A percentile compares a stretch with the other conserved stretches of the same genome.
Conservation (phyloP, 2,797 vertebrate genomes). For the Notolabrus celidotus region DNA sequence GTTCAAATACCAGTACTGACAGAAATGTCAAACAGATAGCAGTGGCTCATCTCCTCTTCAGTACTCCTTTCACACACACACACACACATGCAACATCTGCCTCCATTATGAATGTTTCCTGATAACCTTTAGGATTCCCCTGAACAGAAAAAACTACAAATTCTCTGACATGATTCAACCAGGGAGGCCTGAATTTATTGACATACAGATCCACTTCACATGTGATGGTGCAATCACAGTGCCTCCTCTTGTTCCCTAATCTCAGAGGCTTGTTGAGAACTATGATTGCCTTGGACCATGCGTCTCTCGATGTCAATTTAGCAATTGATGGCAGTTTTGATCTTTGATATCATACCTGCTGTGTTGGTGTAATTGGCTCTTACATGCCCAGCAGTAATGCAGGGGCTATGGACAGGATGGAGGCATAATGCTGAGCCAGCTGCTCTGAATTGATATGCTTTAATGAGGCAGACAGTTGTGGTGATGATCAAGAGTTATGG, state of each 20-base stretch:
- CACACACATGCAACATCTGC: not conserved
- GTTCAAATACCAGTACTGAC: conserved; percentile 96
- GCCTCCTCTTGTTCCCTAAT: conserved; percentile 40
- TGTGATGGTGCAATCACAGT: conserved; percentile 38
- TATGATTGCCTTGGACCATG: conserved; percentile 58
- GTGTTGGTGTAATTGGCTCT: conserved; percentile 58
- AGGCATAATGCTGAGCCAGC: conserved; percentile 43
- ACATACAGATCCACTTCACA: conserved; percentile 75
- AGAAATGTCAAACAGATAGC: conserved; percentile 98
- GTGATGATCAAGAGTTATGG: conserved; percentile 22
- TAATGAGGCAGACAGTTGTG: conserved; percentile 32
- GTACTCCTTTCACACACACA: conserved; percentile 47
- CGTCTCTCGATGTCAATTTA: conserved; percentile 57
- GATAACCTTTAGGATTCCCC: conserved; percentile 95
- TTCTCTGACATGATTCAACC: conserved; percentile 83
- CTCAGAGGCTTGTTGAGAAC: conserved; percentile 61
- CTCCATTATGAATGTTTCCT: conserved; percentile 86
- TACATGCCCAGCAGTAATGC: conserved; percentile 11
- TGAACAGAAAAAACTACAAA: conserved; percentile 82
- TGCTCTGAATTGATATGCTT: conserved; percentile 40
- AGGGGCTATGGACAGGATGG: conserved; percentile 28
- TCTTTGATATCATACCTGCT: conserved; percentile 70
- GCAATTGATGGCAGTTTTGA: conserved; percentile 69
- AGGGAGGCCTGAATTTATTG: conserved; percentile 67
- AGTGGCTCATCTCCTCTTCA: conserved; percentile 74